These are phyloP conservation scores for Bombyx mandarina DNA, from an alignment of 1,140 invertebrate species.

Conservation along the genomic window DNA sequence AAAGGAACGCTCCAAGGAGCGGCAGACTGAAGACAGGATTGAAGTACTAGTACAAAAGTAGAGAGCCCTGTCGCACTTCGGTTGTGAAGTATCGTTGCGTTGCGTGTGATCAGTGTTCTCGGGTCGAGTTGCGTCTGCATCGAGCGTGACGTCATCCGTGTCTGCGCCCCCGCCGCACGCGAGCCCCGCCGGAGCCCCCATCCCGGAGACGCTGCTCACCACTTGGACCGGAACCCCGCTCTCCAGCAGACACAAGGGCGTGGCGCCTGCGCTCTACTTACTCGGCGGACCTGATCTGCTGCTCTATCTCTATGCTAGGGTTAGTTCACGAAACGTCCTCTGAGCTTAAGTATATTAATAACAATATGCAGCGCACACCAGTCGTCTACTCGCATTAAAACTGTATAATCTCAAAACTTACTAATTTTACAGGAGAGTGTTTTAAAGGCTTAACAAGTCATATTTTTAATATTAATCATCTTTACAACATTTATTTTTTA, in stretches of 20 bases:
- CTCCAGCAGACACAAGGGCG: constrained; percentile 58
- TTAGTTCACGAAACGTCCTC: constrained; percentile 25
- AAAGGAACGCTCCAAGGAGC: no score
- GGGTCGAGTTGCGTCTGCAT: constrained; percentile 14
- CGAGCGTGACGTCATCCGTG: constrained; percentile 5
- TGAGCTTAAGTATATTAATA: no score
- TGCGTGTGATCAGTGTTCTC: constrained; percentile 27
- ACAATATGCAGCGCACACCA: no score
- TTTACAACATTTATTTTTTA: no score
- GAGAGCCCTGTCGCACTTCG: no score
- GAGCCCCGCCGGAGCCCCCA: constrained; percentile 59
- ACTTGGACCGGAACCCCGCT: constrained; percentile 48
- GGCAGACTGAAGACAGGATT: not conserved
- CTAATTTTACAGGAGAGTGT: no score
- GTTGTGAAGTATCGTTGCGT: not conserved
- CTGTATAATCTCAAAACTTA: no score
- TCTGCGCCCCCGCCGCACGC: constrained; percentile 34
- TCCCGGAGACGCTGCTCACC: constrained; percentile 48
- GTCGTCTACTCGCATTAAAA: no score
- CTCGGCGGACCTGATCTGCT: constrained; percentile 75
- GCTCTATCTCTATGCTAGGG: constrained; percentile 75
- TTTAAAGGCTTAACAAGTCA: no score
- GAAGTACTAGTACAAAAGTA: not conserved
- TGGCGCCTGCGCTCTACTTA: constrained; percentile 70
- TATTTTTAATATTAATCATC: no score